Evolutionary conservation across 2,888 invertebrate genomes (phyloP).

Genomic region (Balanococcus diminutus): DNA sequence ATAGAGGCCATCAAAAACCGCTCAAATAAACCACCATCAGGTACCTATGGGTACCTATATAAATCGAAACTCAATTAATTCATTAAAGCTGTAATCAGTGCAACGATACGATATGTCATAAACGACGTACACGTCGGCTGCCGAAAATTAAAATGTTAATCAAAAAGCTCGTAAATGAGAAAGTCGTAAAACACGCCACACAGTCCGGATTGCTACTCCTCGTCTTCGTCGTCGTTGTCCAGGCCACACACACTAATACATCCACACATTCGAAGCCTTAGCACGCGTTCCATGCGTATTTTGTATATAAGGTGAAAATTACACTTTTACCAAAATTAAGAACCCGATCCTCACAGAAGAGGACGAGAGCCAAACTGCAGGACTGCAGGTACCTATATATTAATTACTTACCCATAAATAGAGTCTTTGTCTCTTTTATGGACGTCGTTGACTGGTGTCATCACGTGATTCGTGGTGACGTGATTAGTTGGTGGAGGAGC

Average conservation of each 20-base stretch:
- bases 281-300: not conserved
- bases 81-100: too few relatives aligned
- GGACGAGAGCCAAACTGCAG: too few relatives aligned
- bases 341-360: not conserved
- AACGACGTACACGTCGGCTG: not conserved
- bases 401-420: constrained; percentile 93
- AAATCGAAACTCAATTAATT: constrained; percentile 14
- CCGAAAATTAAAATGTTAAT: constrained; percentile 54
- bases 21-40: not conserved
- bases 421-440: constrained; percentile 98
- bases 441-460: constrained; percentile 67
- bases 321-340: not conserved
- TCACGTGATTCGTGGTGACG: constrained; percentile 51
- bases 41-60: too few relatives aligned
- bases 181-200: constrained; percentile 53
- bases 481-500: constrained; percentile 53
- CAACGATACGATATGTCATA: not conserved
- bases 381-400: too few relatives aligned
- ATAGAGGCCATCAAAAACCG: not conserved
- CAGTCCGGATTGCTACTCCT: not conserved
- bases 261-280: too few relatives aligned
- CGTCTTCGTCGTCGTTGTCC: not conserved
- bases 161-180: constrained; percentile 52
- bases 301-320: not conserved
- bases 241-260: not conserved